Evolutionary conservation across 2,888 invertebrate genomes (phyloP), one percentile per base, ranked within the genome.

Genomic region (Pecten maximus): DNA sequence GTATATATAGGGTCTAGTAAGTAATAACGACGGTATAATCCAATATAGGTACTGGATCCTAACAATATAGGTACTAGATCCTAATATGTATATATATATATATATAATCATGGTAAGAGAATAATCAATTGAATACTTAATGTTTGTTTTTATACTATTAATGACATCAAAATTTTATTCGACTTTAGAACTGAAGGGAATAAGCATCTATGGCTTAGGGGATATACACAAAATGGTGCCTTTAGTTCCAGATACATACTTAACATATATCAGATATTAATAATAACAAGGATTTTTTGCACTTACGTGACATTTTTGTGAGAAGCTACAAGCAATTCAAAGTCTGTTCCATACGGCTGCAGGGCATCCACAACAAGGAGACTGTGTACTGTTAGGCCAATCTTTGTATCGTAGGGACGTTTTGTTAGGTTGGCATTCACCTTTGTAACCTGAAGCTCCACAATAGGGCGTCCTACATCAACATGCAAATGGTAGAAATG

Each of bases 341-440:
- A 99, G 97, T 99, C 99, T 0, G 98, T 98, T 0, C 99, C 99
- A 97, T 98, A 99, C 28, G 98, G 98, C 97, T 99, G 99, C 96
- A 99, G 97, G 88, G 99, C 99, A 97, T 99, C 99, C 3, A 99
- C 99, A 90, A 99, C 97, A 91, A 99, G 97, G 94, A 99, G 97
- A 95, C 99, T 98, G 97, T 99, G 99, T 88, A 99, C 99, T 19
- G 98, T 98, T 92, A 99, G 97, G 1, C 98, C 98, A 86, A 99
- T 97, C 94, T 98, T 98, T 6, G 98, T 97, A 96, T 98, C 98
- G 35, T 97, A 97, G 0, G 98, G 98, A 74, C 98, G 97, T 96
- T 98, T 98, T 40, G 98, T 98, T 93, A 98, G 97, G 12, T 98
- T 98, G 54, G 98, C 98, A 95, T 98, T 98, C 86, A 99, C 99